A percentile compares a stretch with the other conserved stretches of the same genome.
Conservation (phyloP, 2,888 invertebrate genomes). For the Lordiphosa andalusiaca region DNA sequence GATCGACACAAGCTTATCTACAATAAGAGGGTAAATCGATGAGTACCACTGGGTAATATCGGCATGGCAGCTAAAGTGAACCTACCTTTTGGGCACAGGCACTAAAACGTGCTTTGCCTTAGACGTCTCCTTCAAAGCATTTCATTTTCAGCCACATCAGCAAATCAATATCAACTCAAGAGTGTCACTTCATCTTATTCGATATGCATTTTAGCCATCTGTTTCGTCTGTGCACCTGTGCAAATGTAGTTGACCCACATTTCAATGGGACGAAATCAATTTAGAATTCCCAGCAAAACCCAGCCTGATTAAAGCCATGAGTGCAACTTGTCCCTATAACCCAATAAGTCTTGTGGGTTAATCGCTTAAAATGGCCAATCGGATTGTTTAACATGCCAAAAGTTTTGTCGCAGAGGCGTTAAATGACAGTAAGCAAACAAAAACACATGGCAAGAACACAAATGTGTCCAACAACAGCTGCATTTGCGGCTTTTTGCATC, state of each 20-base stretch:
- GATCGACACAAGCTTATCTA: neutral
- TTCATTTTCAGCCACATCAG: slow-evolving; percentile 25
- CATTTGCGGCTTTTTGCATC: slow-evolving; percentile 17
- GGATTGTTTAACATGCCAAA: slow-evolving; percentile 4
- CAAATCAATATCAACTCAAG: slow-evolving; percentile 11
- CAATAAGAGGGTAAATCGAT: too few relatives aligned
- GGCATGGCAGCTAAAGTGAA: too few relatives aligned
- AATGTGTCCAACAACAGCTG: slow-evolving; percentile 28
- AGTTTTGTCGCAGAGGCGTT: slow-evolving; percentile 14
- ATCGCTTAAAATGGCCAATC: neutral
- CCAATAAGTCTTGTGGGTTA: slow-evolving; percentile 11
- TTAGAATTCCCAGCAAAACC: neutral
- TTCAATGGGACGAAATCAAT: slow-evolving; percentile 10
- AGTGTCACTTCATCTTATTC: slow-evolving; percentile 5
- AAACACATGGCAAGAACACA: slow-evolving; percentile 10
- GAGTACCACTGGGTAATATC: too few relatives aligned
- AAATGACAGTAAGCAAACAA: slow-evolving; percentile 7
- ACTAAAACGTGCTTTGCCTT: too few relatives aligned
- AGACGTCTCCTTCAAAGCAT: neutral
- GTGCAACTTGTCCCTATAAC: slow-evolving; percentile 19
- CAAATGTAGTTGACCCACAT: slow-evolving; percentile 28
- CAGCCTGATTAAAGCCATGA: too few relatives aligned
- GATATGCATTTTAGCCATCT: slow-evolving; percentile 1
- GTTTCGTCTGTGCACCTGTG: slow-evolving; percentile 14
- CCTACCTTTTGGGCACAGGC: too few relatives aligned